Evolutionary conservation across 1,140 invertebrate species (phyloP), one percentile per base, ranked within the genome.

Genomic region (Pogonomyrmex californicus): DNA sequence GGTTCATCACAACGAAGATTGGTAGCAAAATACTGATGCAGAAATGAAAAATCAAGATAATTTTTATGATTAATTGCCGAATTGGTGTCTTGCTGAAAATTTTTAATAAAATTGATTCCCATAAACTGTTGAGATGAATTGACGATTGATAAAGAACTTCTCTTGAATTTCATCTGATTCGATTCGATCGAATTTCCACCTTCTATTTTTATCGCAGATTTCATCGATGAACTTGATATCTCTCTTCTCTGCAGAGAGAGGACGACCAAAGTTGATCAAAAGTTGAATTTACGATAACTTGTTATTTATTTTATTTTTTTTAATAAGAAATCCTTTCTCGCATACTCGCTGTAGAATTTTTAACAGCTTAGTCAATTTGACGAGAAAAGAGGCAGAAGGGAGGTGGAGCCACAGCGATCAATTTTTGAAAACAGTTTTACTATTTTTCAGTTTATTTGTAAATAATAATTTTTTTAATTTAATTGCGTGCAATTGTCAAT

Each of bases 301-400:
- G 17, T 79, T 66, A 79, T 79, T 77, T 63, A 85, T 51, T 54
- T 23, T 23, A 23, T 23, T 23, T 23, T 23, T 81, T 82, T 70
- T 36, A 88, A 63, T 41, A 47, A 60, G 56, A 66, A 76, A 47
- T 86, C n/a, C 17, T 51, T 86, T 66, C 38, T 44, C 14, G 10
- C 12, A 10, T 77, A 66, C 14, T 17, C 33, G 17, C 33, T 65
- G 62, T 51, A 68, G 10, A 4, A 79, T 68, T 51, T 56, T 54
- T 17, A 68, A 51, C 17, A 38, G 9, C 9, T 30, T 30, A 54
- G 7, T 9, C 33, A 36, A 36, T 62, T 83, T 12, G 71, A 91
- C 38, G 85, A 81, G 86, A 91, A 91, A 81, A 92, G 92, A 94
- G 92, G 90, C 91, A 92, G 92, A 93, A 92, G 92, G 91, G 91